These are phyloP conservation scores for Harpalus rufipes DNA, from an alignment of 2,888 invertebrate species.

Conservation along the genomic window DNA sequence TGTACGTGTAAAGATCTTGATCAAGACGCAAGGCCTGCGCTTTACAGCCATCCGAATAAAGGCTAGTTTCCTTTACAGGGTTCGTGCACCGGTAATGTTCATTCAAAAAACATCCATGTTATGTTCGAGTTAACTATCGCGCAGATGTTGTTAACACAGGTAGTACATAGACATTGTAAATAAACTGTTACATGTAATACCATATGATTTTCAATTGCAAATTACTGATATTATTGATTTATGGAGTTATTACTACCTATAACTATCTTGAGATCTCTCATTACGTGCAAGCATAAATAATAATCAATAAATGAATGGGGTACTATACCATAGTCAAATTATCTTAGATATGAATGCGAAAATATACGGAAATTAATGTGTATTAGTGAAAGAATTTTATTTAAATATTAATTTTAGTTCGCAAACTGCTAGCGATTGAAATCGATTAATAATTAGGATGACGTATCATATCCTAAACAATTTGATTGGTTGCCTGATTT, in stretches of 20 bases:
- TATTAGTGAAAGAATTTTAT: too few relatives aligned
- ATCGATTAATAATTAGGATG: too few relatives aligned
- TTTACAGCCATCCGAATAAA: constrained; percentile 38
- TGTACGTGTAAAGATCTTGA: constrained; percentile 65
- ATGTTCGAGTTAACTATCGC: constrained; percentile 1
- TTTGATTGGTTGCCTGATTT: too few relatives aligned
- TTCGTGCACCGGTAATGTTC: constrained; percentile 48
- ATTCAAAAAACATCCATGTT: constrained; percentile 59
- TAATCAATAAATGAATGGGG: not conserved
- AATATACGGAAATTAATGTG: too few relatives aligned
- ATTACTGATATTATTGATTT: constrained; percentile 65
- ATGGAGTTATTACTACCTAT: constrained; percentile 57
- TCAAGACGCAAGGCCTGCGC: constrained; percentile 28
- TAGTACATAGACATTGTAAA: constrained; percentile 49
- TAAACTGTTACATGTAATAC: constrained; percentile 51
- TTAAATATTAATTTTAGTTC: too few relatives aligned
- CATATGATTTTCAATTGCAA: constrained; percentile 65
- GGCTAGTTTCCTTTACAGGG: constrained; percentile 24
- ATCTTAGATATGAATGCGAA: too few relatives aligned
- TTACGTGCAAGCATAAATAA: not conserved
- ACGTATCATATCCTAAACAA: too few relatives aligned
- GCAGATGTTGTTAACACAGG: constrained; percentile 27
- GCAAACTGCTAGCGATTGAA: too few relatives aligned
- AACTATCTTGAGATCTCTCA: constrained; percentile 25
- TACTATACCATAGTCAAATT: not conserved